Conservation (phyloP, 2,113 vertebrate genomes). For the Lepus americanus region DNA sequence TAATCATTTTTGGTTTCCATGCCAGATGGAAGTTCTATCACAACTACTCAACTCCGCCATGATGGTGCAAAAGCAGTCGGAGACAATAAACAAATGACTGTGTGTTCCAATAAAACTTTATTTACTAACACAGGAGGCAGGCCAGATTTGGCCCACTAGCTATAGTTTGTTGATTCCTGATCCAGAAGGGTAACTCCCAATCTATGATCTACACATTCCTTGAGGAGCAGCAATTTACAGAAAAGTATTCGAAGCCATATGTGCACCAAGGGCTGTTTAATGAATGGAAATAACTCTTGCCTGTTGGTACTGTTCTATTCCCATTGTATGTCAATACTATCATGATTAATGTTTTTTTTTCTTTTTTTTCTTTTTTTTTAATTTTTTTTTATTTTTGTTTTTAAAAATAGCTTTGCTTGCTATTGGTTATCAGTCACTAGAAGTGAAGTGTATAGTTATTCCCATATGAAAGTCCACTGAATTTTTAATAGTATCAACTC, state of each 20-base stretch:
- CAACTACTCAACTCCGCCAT: slow-evolving; percentile 30
- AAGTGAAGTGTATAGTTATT: neutral
- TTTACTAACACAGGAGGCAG: slow-evolving; percentile 44
- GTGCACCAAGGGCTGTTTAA: neutral
- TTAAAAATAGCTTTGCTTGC: slow-evolving; percentile 4
- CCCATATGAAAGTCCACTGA: neutral
- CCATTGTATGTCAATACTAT: neutral
- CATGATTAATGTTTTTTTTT: neutral
- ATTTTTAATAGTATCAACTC: neutral
- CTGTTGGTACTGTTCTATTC: neutral
- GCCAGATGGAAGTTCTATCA: slow-evolving; percentile 31
- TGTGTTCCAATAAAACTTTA: slow-evolving; percentile 76
- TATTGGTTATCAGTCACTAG: slow-evolving; percentile 32
- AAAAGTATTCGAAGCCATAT: neutral
- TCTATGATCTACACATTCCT: neutral
- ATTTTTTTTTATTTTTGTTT: too few relatives aligned
- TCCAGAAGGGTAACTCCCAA: neutral
- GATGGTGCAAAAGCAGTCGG: neutral
- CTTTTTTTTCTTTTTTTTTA: too few relatives aligned
- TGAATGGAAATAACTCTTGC: neutral
- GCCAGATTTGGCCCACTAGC: slow-evolving; percentile 11
- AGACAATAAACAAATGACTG: slow-evolving; percentile 49
- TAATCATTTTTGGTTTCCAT: slow-evolving; percentile 46
- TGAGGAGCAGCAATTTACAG: neutral
- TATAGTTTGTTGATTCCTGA: neutral